Evolutionary conservation across 2,113 vertebrate species (phyloP).

Genomic region (Scytalopus superciliaris): DNA sequence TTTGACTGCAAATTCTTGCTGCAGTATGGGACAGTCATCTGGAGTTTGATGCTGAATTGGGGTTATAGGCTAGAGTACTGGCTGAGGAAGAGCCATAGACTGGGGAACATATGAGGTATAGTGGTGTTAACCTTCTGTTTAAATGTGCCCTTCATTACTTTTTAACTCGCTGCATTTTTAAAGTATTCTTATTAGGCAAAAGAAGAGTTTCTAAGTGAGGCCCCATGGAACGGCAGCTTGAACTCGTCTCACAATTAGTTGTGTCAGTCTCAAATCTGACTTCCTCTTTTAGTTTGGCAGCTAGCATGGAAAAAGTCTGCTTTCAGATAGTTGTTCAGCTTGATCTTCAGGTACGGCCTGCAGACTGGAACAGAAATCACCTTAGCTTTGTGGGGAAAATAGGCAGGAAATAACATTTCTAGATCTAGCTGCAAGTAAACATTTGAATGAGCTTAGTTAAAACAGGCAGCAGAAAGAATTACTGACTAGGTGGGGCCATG

Average conservation of each 20-base stretch:
- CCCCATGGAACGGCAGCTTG: neutral
- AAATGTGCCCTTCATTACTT: neutral
- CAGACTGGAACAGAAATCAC: neutral
- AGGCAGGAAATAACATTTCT: neutral
- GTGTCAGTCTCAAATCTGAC: neutral
- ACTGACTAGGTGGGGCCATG: neutral
- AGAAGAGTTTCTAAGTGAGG: neutral
- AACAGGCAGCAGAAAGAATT: neutral
- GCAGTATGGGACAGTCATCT: neutral
- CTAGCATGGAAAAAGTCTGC: neutral
- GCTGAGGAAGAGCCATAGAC: neutral
- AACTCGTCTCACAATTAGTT: neutral
- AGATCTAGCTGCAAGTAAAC: neutral
- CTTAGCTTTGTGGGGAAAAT: neutral
- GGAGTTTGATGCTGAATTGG: neutral
- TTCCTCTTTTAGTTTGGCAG: neutral
- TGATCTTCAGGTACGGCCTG: neutral
- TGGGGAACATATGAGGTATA: neutral
- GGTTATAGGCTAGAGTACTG: neutral
- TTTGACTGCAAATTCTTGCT: neutral
- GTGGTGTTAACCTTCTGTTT: neutral
- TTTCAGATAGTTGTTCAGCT: neutral
- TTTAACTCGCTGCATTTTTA: neutral
- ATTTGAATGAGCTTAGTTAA: neutral
- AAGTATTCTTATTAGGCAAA: neutral